Evolutionary conservation across 1,140 invertebrate species (phyloP).

Genomic region (Idris sp.): DNA sequence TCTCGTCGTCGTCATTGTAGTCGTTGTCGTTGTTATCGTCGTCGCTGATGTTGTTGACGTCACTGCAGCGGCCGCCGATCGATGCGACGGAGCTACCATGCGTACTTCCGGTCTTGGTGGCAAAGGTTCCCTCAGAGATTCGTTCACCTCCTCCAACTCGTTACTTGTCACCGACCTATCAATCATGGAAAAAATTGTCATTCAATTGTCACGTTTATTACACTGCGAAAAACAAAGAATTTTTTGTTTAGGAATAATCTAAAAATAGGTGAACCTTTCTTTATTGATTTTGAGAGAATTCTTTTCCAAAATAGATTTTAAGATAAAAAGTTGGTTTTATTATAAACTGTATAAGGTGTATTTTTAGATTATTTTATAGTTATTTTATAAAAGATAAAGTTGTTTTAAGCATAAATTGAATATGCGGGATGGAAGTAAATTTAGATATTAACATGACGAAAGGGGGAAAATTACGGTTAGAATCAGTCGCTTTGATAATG

Average conservation of each 20-base stretch:
- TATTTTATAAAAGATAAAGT: too few species aligned
- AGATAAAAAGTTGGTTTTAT: too few species aligned
- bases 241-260: too few species aligned
- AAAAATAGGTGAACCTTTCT: too few species aligned
- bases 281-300: too few species aligned
- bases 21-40: conserved; percentile 24
- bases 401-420: too few species aligned
- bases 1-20: conserved; percentile 42
- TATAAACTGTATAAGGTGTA: too few species aligned
- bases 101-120: conserved; percentile 71
- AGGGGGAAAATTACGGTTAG: conserved; percentile 5
- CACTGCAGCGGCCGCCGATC: conserved; percentile 54
- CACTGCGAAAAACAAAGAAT: too few species aligned
- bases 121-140: conserved; percentile 63
- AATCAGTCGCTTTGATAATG: conserved; percentile 7
- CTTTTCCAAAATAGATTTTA: too few species aligned
- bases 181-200: conserved; percentile 34
- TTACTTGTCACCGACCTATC: conserved; percentile 59
- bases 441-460: conserved; percentile 10
- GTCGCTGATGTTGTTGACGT: conserved; percentile 28
- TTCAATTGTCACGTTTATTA: conserved; percentile 11
- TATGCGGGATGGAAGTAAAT: conserved; percentile 9
- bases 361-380: too few species aligned
- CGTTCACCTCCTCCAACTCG: conserved; percentile 66
- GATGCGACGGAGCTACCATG: conserved; percentile 71